Conservation (phyloP, 1,140 invertebrate genomes). For the Acromyrmex charruanus region DNA sequence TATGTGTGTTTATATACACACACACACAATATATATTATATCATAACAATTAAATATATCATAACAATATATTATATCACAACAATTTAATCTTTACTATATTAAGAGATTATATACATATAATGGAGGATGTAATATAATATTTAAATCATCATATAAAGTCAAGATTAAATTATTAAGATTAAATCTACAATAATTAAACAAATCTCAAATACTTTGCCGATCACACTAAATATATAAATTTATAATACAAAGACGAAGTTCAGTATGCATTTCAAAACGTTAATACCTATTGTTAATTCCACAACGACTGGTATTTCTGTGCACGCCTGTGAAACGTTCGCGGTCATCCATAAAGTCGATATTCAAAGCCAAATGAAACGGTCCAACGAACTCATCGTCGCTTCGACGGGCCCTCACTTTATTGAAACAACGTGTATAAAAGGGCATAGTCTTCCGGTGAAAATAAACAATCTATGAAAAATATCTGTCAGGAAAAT, state of each 20-base stretch:
- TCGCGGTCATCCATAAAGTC: slow-evolving; percentile 40
- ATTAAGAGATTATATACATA: neutral
- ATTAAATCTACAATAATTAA: slow-evolving; percentile 8
- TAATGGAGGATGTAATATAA: neutral
- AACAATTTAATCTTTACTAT: no score
- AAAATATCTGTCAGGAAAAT: slow-evolving; percentile 43
- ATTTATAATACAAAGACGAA: slow-evolving; percentile 2
- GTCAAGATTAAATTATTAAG: neutral
- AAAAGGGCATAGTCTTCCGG: neutral
- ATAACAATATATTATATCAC: no score
- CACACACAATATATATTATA: no score
- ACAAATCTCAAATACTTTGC: neutral
- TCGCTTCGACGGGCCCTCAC: neutral
- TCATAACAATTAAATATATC: no score
- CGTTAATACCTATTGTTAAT: slow-evolving; percentile 36
- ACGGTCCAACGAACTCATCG: slow-evolving; percentile 32
- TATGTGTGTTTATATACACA: no score
- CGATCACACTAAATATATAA: slow-evolving; percentile 20
- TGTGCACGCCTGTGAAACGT: slow-evolving; percentile 20
- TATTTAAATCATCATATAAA: neutral
- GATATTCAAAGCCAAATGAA: slow-evolving; percentile 53
- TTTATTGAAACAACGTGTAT: slow-evolving; percentile 56
- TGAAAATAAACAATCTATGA: slow-evolving; percentile 29
- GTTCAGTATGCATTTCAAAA: slow-evolving; percentile 4
- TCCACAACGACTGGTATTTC: slow-evolving; percentile 36